Conservation (phyloP, 2,113 vertebrate species). For the Chiloscyllium plagiosum region DNA sequence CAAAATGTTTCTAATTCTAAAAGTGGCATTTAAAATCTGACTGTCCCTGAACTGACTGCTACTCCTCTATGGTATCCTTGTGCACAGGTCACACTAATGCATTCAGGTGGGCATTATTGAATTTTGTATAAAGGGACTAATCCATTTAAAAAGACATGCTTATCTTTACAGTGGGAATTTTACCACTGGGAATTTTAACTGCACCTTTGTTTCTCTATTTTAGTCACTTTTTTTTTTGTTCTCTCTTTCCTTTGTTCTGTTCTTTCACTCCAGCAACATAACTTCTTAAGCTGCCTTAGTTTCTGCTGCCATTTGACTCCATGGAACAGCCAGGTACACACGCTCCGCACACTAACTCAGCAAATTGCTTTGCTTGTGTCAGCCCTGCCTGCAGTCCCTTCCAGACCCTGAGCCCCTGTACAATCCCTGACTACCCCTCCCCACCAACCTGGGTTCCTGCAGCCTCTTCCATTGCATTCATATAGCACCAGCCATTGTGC, state of each 20-base stretch:
- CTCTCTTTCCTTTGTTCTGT: constrained; percentile 46
- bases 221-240: constrained; percentile 44
- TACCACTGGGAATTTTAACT: not conserved
- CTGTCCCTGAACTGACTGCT: not conserved
- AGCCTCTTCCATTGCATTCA: not conserved
- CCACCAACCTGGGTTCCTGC: not conserved
- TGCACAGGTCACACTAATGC: not conserved
- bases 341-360: constrained; percentile 14
- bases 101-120: not conserved
- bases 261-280: constrained; percentile 57
- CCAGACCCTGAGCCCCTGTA: not conserved
- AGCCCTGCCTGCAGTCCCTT: constrained; percentile 44
- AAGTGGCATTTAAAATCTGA: not conserved
- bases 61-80: not conserved
- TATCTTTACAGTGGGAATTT: too few species aligned
- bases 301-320: constrained; percentile 69
- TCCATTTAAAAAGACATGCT: not conserved
- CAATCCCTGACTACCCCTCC: not conserved
- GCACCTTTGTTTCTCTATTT: constrained; percentile 38
- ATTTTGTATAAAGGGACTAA: not conserved
- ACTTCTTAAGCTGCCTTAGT: constrained; percentile 63
- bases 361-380: constrained; percentile 45
- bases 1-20: not conserved
- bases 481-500: not conserved
- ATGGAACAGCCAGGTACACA: constrained; percentile 66